Evolutionary conservation across 2,888 invertebrate genomes (phyloP).

Genomic region (Lottia gigantea): DNA sequence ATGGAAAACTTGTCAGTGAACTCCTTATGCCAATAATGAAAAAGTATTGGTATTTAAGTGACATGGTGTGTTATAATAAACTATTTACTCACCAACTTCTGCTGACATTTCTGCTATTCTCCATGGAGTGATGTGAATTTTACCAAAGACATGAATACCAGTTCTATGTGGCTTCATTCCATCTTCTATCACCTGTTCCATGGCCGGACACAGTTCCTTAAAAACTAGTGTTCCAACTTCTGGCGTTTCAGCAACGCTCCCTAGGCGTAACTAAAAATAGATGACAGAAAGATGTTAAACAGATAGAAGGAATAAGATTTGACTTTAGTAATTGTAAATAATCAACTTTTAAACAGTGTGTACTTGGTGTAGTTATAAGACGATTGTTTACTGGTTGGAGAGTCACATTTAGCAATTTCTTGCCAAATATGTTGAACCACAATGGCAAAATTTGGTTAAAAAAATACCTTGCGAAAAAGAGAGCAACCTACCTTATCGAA

Average conservation of each 20-base stretch:
- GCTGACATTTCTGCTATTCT: slow-evolving; percentile 89
- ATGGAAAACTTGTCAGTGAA: too few species aligned
- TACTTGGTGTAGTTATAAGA: too few species aligned
- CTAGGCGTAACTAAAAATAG: slow-evolving; percentile 56
- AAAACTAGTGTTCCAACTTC: slow-evolving; percentile 76
- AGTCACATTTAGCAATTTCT: not conserved
- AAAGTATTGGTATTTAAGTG: too few species aligned
- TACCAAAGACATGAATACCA: slow-evolving; percentile 80
- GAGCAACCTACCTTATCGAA: slow-evolving; percentile 72
- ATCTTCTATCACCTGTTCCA: slow-evolving; percentile 86
- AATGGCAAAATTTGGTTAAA: not conserved
- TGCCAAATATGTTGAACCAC: not conserved
- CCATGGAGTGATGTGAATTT: slow-evolving; percentile 88
- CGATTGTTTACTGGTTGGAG: too few species aligned
- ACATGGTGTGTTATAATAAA: too few species aligned
- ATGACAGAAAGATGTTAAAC: too few species aligned
- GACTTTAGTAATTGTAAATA: too few species aligned
- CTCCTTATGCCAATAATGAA: too few species aligned
- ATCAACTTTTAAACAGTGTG: too few species aligned
- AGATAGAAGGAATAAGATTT: too few species aligned
- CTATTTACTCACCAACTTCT: slow-evolving; percentile 75
- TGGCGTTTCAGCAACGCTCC: slow-evolving; percentile 58
- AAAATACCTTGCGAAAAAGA: not conserved
- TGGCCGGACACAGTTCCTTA: slow-evolving; percentile 80
- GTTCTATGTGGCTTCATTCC: slow-evolving; percentile 84